A percentile compares a stretch with the other conserved stretches of the same genome.
Conservation (phyloP, 2,888 invertebrate genomes). For the Yponomeuta sedellus region DNA sequence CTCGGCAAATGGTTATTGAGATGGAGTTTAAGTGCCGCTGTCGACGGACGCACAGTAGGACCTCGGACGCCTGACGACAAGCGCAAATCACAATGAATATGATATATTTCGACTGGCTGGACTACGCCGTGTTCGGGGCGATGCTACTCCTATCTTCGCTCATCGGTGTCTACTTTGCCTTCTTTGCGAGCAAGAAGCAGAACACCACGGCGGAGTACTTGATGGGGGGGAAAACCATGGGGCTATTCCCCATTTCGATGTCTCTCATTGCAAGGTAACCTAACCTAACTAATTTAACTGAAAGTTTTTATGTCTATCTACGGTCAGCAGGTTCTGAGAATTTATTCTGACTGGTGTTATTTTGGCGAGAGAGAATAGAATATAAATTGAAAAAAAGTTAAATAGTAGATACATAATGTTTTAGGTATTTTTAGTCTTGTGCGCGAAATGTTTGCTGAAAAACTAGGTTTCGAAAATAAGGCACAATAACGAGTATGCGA, state of each 20-base stretch:
- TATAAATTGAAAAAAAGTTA: too few species aligned
- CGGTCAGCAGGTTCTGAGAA: too few species aligned
- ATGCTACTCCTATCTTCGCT: slow-evolving; percentile 80
- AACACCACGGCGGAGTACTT: slow-evolving; percentile 84
- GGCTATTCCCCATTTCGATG: slow-evolving; percentile 87
- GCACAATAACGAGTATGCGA: too few species aligned
- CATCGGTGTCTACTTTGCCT: slow-evolving; percentile 83
- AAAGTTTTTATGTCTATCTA: too few species aligned
- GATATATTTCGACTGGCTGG: slow-evolving; percentile 77
- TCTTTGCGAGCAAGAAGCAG: slow-evolving; percentile 80
- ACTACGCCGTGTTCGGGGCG: slow-evolving; percentile 79
- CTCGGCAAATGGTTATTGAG: slow-evolving; percentile 53
- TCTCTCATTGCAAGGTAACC: slow-evolving; percentile 84
- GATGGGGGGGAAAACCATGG: slow-evolving; percentile 86
- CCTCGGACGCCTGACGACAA: slow-evolving; percentile 4
- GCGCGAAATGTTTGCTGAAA: too few species aligned
- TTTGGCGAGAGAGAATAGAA: too few species aligned
- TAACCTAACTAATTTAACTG: too few species aligned
- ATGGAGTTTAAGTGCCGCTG: slow-evolving; percentile 46
- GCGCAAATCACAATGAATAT: slow-evolving; percentile 40
- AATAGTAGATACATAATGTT: too few species aligned
- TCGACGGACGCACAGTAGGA: slow-evolving; percentile 43
- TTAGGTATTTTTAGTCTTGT: too few species aligned
- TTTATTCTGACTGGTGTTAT: too few species aligned
- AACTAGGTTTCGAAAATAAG: too few species aligned